Evolutionary conservation across 1,140 invertebrate species (phyloP), one percentile per base, ranked within the genome.

Genomic region (Drosophila pallidifrons): DNA sequence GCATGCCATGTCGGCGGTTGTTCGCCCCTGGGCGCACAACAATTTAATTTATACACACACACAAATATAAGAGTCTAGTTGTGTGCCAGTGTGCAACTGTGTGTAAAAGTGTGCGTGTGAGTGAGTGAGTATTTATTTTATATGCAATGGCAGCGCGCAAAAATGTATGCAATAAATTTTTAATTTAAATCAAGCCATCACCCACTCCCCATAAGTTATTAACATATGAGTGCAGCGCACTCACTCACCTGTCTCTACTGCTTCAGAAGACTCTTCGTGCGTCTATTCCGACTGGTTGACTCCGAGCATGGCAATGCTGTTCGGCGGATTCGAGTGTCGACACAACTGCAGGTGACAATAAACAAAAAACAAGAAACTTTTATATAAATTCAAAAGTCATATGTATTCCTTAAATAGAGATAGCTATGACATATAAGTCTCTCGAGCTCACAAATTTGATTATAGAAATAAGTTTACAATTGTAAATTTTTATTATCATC

Each of bases 141-240:
- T 80, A 77, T 88, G 75, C 81, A 73, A 65, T 69, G 65, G 74
- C 49, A 51, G 64, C 54, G 70, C 75, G 69, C 81, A 89, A 81
- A 88, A 82, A 88, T 83, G 87, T 89, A 85, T 89, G 85, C 85
- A 88, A 88, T 88, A 88, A 76, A 88, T 88, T 88, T 88, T 88
- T 89, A 89, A 88, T 88, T 88, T 88, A 88, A 88, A 88, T 85
- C 85, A 88, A 88, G 85, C 78, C 75, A 85, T 78, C 77, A 68
- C 57, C 65, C 66, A 16, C 35, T 25, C 4, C 49, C 20, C 49
- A 25, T 15, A 47, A 38, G 35, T 60, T 89, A 83, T 88, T 73
- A 89, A 81, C 75, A 89, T 87, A 82, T 78, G 74, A 80, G 75
- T 88, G 77, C 68, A 88, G 63, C 67, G 47, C 57, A 64, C 77